Conservation (phyloP, 2,888 invertebrate species). For the Salticus scenicus region DNA sequence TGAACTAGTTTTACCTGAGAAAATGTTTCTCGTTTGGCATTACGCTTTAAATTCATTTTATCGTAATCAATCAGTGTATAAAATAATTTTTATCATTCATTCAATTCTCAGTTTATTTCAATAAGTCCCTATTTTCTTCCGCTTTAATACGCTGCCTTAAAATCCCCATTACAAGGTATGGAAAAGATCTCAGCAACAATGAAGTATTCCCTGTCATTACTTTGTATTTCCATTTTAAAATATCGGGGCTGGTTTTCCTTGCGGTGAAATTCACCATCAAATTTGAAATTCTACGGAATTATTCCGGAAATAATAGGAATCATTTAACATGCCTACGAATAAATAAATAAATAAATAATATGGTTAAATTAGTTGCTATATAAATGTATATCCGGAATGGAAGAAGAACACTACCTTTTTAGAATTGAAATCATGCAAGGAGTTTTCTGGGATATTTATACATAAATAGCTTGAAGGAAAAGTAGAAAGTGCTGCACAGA, state of each 20-base stretch:
- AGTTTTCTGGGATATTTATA: constrained; percentile 51
- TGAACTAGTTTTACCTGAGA: neutral
- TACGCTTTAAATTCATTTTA: neutral
- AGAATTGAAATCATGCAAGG: constrained; percentile 68
- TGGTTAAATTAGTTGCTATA: constrained; percentile 14
- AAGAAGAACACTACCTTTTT: constrained; percentile 40
- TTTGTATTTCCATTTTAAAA: constrained; percentile 47
- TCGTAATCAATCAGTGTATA: neutral
- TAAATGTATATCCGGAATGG: constrained; percentile 9
- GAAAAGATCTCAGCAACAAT: constrained; percentile 24
- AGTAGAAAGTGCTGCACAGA: constrained; percentile 27
- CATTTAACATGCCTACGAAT: neutral
- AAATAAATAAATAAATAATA: constrained; percentile 20
- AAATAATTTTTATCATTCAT: constrained; percentile 3
- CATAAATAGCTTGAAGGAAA: constrained; percentile 51
- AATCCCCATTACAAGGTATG: constrained; percentile 40
- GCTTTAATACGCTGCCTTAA: constrained; percentile 1
- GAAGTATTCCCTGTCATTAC: constrained; percentile 48
- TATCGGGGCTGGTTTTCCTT: constrained; percentile 19
- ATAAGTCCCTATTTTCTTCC: neutral
- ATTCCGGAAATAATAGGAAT: constrained; percentile 38
- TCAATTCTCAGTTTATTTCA: neutral
- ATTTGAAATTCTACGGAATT: constrained; percentile 45
- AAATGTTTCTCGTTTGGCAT: too few relatives aligned
- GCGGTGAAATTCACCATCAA: constrained; percentile 44